Conservation (phyloP, 1,140 invertebrate species). For the Polyergus mexicanus region DNA sequence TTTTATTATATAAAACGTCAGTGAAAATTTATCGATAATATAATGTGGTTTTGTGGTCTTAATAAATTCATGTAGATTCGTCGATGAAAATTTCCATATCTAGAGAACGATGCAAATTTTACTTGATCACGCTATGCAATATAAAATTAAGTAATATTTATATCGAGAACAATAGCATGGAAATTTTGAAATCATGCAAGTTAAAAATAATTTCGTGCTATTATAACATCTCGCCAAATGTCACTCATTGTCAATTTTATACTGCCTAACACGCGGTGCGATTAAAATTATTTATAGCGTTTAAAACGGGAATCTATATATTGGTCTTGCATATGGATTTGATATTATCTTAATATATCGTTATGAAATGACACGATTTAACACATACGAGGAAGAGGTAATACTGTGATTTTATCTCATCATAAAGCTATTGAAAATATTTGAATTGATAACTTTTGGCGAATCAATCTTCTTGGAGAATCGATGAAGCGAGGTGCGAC, state of each 20-base stretch:
- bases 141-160: constrained; percentile 9
- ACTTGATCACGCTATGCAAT: constrained; percentile 1
- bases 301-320: neutral
- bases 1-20: neutral
- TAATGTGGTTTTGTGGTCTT: neutral
- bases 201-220: constrained; percentile 2
- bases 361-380: constrained; percentile 32
- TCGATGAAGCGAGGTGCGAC: neutral
- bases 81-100: constrained; percentile 9
- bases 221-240: constrained; percentile 3
- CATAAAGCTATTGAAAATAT: neutral
- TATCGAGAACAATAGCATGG: neutral
- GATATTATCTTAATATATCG: neutral
- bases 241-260: neutral
- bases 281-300: constrained; percentile 24
- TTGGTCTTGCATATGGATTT: constrained; percentile 3
- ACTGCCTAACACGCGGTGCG: neutral
- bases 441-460: neutral
- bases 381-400: neutral
- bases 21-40: neutral
- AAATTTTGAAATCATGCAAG: neutral
- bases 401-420: constrained; percentile 6
- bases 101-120: neutral
- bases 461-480: constrained; percentile 1
- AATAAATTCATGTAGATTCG: neutral